phyloP scores from a whole-genome alignment of 2,113 vertebrate genomes.

The Cygnus atratus region DNA sequence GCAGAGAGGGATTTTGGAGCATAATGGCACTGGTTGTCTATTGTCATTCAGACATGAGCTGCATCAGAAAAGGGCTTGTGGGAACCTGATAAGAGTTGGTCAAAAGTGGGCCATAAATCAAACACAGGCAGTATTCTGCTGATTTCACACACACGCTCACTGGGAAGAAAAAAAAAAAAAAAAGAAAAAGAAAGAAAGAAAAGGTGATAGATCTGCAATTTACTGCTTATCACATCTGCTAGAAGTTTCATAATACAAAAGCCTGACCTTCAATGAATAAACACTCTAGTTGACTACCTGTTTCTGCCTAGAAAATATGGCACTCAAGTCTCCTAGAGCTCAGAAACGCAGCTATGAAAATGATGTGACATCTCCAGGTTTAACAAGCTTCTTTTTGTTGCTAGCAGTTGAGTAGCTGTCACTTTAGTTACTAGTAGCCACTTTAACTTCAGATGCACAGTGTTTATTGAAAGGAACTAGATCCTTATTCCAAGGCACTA shows the following conservation, averaged over 20 bases:
- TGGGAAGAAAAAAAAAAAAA: background rate
- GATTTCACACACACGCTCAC: conserved; percentile 82
- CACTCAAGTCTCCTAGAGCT: conserved; percentile 17
- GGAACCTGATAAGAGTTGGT: conserved; percentile 94
- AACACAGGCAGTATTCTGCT: conserved; percentile 80
- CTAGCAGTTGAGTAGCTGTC: conserved; percentile 33
- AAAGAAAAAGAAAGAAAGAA: background rate
- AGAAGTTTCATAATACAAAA: conserved; percentile 89
- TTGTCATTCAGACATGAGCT: conserved; percentile 95
- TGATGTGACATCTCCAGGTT: conserved; percentile 32
- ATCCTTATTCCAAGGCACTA: conserved; percentile 56
- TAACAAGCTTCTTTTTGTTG: conserved; percentile 49
- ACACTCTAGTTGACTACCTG: conserved; percentile 74
- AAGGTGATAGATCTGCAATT: conserved; percentile 88
- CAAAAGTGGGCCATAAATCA: conserved; percentile 97
- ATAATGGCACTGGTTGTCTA: conserved; percentile 92
- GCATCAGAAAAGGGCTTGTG: conserved; percentile 90
- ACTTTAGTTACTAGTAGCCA: conserved; percentile 40
- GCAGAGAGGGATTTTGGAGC: conserved; percentile 87
- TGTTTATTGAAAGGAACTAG: conserved; percentile 65
- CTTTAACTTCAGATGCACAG: conserved; percentile 37
- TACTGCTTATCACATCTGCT: conserved; percentile 89
- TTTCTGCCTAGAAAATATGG: conserved; percentile 66
- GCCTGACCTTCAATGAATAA: conserved; percentile 88
- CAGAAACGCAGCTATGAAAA: conserved; percentile 14